Base-by-base conservation (phyloP, 2,797 vertebrate genomes). In the Hemibagrus guttatus region DNA sequence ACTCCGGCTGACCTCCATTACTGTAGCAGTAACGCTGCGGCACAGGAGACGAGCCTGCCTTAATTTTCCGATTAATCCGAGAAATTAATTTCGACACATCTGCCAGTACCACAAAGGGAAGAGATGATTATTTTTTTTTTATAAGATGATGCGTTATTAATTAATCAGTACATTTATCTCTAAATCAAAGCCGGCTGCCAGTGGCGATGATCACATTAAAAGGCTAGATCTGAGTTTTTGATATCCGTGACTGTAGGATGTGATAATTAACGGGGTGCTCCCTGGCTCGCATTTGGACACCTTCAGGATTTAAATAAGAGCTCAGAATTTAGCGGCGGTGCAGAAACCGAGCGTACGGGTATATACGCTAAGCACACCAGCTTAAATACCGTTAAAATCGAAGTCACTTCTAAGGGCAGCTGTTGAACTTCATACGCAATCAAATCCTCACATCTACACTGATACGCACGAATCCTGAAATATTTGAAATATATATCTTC, bases 1-100 rank as follows among this genome's bases (percentile, higher is more conserved):
- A 96, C 96, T 95, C 94, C 94, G 91, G 90, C 92, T 95, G 95
- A 96, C 95, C 96, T 92, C 95, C 93, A 96, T 96, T 96, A 96
- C 95, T 93, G 94, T 94, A 94, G 94, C 95, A 95, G 95, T 96
- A 95, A 95, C 93, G 92, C 94, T 90, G 92, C 91, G 92, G 89
- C 91, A 88, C 92, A 93, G 90, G 90, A 94, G 92, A 91, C 90
- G 89, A 46, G 91, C 88, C 87, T 89, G 90, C 84, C 91, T 94
- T 95, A 93, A 94, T 95, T 96, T 95, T 96, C 92, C 92, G 95
- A 95, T 96, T 94, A 95, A 92, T 94, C 91, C 90, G 84, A 84
- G 89, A 86, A 94, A 94, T 95, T 95, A 95, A 95, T 96, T 96
- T 95, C 93, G 92, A 94, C 94, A 93, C 94, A 88, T 94, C 92